Evolutionary conservation across 2,113 vertebrate genomes (phyloP).

Genomic region (Monopterus albus): DNA sequence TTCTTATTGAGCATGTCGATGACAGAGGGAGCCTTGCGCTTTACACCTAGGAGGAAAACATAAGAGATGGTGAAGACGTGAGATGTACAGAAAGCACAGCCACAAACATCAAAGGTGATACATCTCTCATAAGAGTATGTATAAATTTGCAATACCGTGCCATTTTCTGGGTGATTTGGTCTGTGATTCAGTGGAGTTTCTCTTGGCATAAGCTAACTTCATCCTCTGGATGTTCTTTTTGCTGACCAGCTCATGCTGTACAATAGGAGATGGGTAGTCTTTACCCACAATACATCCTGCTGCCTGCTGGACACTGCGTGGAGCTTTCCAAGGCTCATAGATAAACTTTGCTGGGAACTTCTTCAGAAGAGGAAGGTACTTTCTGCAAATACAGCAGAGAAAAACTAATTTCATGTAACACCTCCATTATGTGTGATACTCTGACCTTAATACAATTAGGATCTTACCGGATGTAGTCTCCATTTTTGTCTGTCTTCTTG

Average conservation of each 20-base stretch:
- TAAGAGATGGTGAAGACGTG: not conserved
- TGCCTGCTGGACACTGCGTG: constrained; percentile 74
- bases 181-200: constrained; percentile 23
- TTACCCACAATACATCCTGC: constrained; percentile 83
- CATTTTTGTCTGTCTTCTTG: constrained; percentile 82
- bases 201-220: constrained; percentile 78
- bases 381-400: constrained; percentile 58
- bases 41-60: constrained; percentile 62
- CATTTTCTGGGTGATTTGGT: constrained; percentile 58
- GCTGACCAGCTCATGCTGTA: constrained; percentile 66
- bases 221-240: constrained; percentile 81
- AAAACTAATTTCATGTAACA: rapidly evolving
- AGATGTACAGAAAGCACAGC: not conserved
- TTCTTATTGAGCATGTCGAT: constrained; percentile 73
- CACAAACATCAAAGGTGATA: not conserved
- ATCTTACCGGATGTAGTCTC: constrained; percentile 80
- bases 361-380: constrained; percentile 80
- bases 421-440: not conserved
- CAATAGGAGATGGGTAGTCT: constrained; percentile 80
- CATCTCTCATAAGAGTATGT: not conserved
- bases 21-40: constrained; percentile 66
- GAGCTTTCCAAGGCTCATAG: constrained; percentile 85
- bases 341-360: constrained; percentile 80
- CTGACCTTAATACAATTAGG: not conserved
- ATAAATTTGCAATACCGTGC: constrained; percentile 43